Evolutionary conservation across 2,797 vertebrate genomes (phyloP), one percentile per base, ranked within the genome.

Genomic region (Pelodytes ibericus): DNA sequence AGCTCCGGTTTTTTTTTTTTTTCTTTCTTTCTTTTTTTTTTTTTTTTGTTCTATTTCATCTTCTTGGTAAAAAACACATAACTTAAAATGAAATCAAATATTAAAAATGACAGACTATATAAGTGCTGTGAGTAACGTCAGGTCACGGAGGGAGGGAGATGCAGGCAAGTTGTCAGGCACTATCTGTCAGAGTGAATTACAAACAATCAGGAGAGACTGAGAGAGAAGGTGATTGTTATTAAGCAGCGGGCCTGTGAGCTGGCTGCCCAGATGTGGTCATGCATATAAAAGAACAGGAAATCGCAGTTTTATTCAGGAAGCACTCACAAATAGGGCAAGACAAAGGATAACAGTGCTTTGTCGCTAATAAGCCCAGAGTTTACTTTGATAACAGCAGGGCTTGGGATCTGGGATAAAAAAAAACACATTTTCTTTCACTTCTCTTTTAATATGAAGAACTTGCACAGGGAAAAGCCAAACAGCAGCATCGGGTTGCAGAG

Each of bases 141-240:
- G 96, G 97, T 98, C 97, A 98, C 94, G 95, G 90, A 95, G 95
- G 96, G 96, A 97, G 96, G 95, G 95, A 95, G 94, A 93, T 89
- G 94, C 93, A 93, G 94, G 95, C 94, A 92, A 95, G 95, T 96
- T 98, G 97, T 98, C 97, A 99, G 97, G 95, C 95, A 95, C 96
- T 98, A 98, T 98, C 97, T 98, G 97, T 99, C 96, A 98, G 95
- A 95, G 94, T 95, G 95, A 98, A 99, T 99, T 99, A 98, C 96
- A 95, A 96, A 98, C 97, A 99, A 99, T 99, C 97, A 98, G 95
- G 94, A 95, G 91, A 94, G 94, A 97, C 95, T 98, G 97, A 97
- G 97, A 96, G 95, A 94, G 95, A 98, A 98, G 97, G 97, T 97
- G 96, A 98, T 97, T 98, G 97, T 98, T 98, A 99, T 99, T 99